Base-by-base conservation (phyloP, 2,797 vertebrate species). In the Falco novaeseelandiae region DNA sequence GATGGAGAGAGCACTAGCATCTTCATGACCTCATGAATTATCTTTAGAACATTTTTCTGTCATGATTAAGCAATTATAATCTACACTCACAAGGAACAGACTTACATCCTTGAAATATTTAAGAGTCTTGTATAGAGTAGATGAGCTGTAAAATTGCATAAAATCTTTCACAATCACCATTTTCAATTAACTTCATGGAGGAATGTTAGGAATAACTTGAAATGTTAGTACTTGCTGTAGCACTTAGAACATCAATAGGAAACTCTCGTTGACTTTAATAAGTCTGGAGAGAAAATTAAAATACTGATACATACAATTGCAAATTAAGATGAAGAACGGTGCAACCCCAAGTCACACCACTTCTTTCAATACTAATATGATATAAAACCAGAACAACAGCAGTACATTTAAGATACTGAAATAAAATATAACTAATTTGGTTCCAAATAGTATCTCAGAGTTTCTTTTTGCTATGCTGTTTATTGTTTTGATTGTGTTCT, bases 101-200 rank as follows among this genome's bases (percentile, higher is more conserved):
- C 49, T 80, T 78, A 83, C 20, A 76, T 77, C 42, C 40, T 78
- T 89, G 65, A 93, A 93, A 91, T 91, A 85, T 92, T 94, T 79
- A 87, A 78, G 21, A 21, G 32, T 61, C 94, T 94, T 93, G 26
- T 78, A 76, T 51, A 23, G 58, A 83, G 51, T 72, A 83, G 65
- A 88, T 94, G 83, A 92, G 69, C 72, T 95, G 52, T 93, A 83
- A 95, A 96, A 94, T 88, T 63, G 55, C 26, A 71, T 77, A 83
- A 89, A 72, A 61, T 59, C 51, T 92, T 87, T 91, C 69, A 86
- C 69, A 93, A 85, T 10, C 87, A 72, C 69, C 72, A 58, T 95
- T 93, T 96, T 96, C 65, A 94, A 85, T 89, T 94, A 89, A 49
- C 34, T 89, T 87, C 21, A 54, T 46, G 61, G 32, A 92, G 6